A percentile compares a stretch with the other conserved stretches of the same genome.
These are phyloP conservation scores for Stichodactyla mertensii DNA, from an alignment of 64 coral and sea anemone genomes.

Conservation along the genomic window DNA sequence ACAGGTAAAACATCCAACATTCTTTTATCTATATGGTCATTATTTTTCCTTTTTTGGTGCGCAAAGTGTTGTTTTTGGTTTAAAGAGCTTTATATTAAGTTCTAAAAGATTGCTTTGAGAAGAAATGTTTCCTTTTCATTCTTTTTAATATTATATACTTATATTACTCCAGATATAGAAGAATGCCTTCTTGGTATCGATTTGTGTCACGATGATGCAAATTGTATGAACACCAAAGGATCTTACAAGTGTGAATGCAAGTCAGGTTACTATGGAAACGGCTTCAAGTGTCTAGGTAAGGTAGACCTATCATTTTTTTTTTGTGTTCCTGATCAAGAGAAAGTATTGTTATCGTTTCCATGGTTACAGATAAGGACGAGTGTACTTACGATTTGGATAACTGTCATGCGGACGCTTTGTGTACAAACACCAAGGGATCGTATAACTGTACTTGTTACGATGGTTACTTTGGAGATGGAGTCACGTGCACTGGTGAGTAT, in stretches of 20 bases:
- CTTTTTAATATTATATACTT: not conserved
- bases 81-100: too few relatives aligned
- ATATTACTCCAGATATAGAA: slow-evolving; percentile 33
- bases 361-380: slow-evolving; percentile 53
- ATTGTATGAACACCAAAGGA: slow-evolving; percentile 54
- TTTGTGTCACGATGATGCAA: slow-evolving; percentile 52
- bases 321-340: not conserved
- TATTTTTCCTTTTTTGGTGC: too few relatives aligned
- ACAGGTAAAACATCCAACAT: slow-evolving; percentile 40
- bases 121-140: too few relatives aligned
- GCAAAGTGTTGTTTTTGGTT: too few relatives aligned
- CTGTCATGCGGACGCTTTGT: slow-evolving; percentile 48
- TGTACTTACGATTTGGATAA: slow-evolving; percentile 48
- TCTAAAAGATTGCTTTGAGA: too few relatives aligned
- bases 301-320: not conserved
- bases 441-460: slow-evolving; percentile 41
- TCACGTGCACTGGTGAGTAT: slow-evolving; percentile 53
- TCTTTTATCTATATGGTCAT: too few relatives aligned
- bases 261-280: slow-evolving; percentile 55
- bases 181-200: slow-evolving; percentile 42
- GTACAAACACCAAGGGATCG: slow-evolving; percentile 56
- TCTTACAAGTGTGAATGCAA: slow-evolving; percentile 38
- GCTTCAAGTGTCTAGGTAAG: slow-evolving; percentile 69
- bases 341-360: not conserved
- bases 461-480: slow-evolving; percentile 53